Evolutionary conservation across 2,113 vertebrate species (phyloP), one percentile per base, ranked within the genome.

Genomic region (Gobio gobio): DNA sequence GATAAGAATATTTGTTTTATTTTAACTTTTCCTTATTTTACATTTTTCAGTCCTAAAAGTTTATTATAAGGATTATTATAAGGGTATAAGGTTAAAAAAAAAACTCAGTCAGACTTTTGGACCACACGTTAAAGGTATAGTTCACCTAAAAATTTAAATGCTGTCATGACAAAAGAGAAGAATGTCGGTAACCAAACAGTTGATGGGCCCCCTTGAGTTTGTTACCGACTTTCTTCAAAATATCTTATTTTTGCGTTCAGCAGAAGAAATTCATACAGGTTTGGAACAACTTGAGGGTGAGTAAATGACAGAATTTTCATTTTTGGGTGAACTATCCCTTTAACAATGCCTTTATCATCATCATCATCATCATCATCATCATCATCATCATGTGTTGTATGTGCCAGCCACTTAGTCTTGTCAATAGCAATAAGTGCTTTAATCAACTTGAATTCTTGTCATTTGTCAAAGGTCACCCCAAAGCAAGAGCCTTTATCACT

Each of bases 401-500:
- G 3, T 7, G 40, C 22, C 68, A 72, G 3, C 66, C 33, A 22
- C 8, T 10, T 70, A 70, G 36, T 13, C 9, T 10, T 12, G 4
- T 72, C 10, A 22, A 72, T 45, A 72, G 36, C 68, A 72, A 45
- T 8, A 2, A 36, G 45, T 75, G n/a, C 40, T 40, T 40, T 40
- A 40, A 36, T 36, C 4, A 36, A 49, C 43, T 49, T 74, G 26
- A 78, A 51, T 58, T 22, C 18, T 36, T 36, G 63, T 40, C 0
- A n/a, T 54, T 45, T 64, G 9, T 84, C 49, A 26, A 76, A 98
- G 98, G 94, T 86, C 97, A 99, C 85, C 95, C 94, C 0, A 97
- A 97, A 89, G 88, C 93, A 18, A 95, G 94, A 13, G 98, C 97
- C 40, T 99, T 99, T 43, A 97, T 99, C 88, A 99, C 97, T 8